Conservation (phyloP, 2,113 vertebrate species). For the Lampris megalopsis region DNA sequence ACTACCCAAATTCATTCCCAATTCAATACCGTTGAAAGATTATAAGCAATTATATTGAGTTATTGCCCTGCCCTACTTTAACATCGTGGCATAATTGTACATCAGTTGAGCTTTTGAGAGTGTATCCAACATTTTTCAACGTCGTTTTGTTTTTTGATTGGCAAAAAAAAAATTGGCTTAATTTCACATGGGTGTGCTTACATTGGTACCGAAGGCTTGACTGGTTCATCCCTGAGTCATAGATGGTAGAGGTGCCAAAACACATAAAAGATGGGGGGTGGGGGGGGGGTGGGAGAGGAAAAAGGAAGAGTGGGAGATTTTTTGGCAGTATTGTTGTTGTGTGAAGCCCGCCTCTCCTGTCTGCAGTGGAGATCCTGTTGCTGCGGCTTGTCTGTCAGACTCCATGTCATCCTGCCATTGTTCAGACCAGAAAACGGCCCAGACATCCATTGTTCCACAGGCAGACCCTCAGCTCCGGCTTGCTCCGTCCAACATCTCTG, state of each 20-base stretch:
- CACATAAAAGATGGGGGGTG: constrained; percentile 69
- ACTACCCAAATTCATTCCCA: no score
- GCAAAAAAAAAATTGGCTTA: not conserved
- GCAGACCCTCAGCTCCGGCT: constrained; percentile 60
- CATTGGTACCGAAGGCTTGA: constrained; percentile 51
- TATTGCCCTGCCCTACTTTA: no score
- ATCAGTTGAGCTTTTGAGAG: not conserved
- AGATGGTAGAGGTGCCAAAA: constrained; percentile 69
- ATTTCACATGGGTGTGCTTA: constrained; percentile 37
- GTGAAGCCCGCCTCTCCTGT: constrained; percentile 52
- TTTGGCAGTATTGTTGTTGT: constrained; percentile 59
- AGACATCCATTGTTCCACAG: constrained; percentile 74
- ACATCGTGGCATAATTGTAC: no score
- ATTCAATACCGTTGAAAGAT: no score
- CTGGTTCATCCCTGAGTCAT: constrained; percentile 60
- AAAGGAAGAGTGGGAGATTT: constrained; percentile 61
- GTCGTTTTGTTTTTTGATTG: no score
- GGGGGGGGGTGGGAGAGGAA: constrained; percentile 60
- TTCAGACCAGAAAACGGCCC: constrained; percentile 71
- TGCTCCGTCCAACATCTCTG: constrained; percentile 53
- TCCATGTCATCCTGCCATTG: constrained; percentile 82
- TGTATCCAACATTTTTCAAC: no score
- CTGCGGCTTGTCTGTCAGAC: constrained; percentile 66
- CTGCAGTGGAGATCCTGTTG: constrained; percentile 64
- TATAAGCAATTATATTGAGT: no score